These are phyloP conservation scores for Bolborhynchus lineola DNA, from an alignment of 2,113 vertebrate genomes.

Conservation along the genomic window DNA sequence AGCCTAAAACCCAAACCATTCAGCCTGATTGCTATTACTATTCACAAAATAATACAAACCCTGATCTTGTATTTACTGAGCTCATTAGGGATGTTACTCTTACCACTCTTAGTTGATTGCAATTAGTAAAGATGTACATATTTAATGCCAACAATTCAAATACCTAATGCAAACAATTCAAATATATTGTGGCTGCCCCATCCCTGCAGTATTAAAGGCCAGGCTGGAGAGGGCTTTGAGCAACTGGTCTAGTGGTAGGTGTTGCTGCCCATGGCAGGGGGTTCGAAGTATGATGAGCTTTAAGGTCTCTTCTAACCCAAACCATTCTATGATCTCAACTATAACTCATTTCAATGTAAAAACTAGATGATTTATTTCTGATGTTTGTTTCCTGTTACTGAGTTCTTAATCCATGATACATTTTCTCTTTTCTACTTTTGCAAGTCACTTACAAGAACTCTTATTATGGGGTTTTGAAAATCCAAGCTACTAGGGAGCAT, in stretches of 20 bases:
- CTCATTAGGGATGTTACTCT: background rate
- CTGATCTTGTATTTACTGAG: background rate
- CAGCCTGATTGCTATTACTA: background rate
- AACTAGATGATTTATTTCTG: background rate
- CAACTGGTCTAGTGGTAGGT: background rate
- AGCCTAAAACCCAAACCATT: background rate
- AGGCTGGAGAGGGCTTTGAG: background rate
- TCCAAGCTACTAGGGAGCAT: background rate
- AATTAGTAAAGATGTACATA: background rate
- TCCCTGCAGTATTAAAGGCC: background rate
- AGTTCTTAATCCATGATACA: background rate
- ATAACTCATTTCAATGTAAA: background rate
- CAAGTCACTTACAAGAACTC: background rate
- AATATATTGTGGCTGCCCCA: background rate
- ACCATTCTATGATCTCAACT: background rate
- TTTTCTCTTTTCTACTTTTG: background rate
- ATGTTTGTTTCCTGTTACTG: background rate
- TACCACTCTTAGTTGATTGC: background rate
- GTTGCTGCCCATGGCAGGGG: background rate
- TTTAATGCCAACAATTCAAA: background rate
- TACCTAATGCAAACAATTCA: background rate
- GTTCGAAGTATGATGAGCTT: background rate
- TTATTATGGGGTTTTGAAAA: background rate
- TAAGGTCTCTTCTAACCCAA: background rate
- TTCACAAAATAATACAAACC: background rate